These are phyloP conservation scores for Oryzias sinensis DNA, from an alignment of 2,797 vertebrate species.

Conservation along the genomic window DNA sequence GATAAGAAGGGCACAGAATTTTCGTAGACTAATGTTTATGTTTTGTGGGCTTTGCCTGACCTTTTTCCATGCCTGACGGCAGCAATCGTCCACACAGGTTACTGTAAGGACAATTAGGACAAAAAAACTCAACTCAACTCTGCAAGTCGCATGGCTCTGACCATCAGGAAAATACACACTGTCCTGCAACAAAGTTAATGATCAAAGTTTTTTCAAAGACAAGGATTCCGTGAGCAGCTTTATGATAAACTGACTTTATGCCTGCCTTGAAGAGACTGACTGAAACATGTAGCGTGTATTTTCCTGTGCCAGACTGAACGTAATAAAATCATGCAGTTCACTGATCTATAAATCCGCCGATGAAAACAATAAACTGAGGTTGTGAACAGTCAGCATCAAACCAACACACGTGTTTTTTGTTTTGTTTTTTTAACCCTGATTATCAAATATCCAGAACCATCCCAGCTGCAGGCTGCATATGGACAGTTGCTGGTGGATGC, in stretches of 20 bases:
- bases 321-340: slow-evolving; percentile 57
- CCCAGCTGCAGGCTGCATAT: slow-evolving; percentile 23
- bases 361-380: slow-evolving; percentile 59
- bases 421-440: slow-evolving; percentile 45
- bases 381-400: slow-evolving; percentile 53
- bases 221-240: slow-evolving; percentile 14
- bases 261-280: not conserved
- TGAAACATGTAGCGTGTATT: not conserved
- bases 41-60: slow-evolving; percentile 39
- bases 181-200: slow-evolving; percentile 43
- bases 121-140: slow-evolving; percentile 33
- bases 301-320: not conserved
- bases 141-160: slow-evolving; percentile 14
- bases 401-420: slow-evolving; percentile 55
- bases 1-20: slow-evolving; percentile 52
- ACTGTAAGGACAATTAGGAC: slow-evolving; percentile 55
- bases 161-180: slow-evolving; percentile 52
- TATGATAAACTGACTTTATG: slow-evolving; percentile 14
- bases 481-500: not conserved
- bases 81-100: slow-evolving; percentile 54
- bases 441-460: slow-evolving; percentile 43
- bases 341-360: slow-evolving; percentile 49
- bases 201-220: slow-evolving; percentile 36
- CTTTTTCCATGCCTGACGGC: slow-evolving; percentile 42
- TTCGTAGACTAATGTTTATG: slow-evolving; percentile 52